phyloP scores from a whole-genome alignment of 2,113 vertebrate species.

The Syngnathus floridae region DNA sequence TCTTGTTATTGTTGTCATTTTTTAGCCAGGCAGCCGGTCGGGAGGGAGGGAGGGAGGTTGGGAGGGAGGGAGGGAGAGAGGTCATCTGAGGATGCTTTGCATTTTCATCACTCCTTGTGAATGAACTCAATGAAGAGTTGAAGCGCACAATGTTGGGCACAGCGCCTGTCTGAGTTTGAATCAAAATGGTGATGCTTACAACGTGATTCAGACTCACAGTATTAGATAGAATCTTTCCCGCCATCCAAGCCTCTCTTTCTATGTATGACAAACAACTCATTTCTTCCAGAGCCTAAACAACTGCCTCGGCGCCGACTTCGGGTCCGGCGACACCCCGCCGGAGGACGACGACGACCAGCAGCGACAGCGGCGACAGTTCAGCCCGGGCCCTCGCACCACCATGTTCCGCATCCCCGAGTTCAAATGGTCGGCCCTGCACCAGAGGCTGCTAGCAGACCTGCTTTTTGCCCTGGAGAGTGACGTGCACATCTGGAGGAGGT shows the following conservation, averaged over 20 bases:
- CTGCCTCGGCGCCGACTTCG: slow-evolving; percentile 78
- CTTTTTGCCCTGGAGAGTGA: slow-evolving; percentile 96
- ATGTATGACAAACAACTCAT: not conserved
- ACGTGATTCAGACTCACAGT: no score
- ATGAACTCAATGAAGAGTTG: slow-evolving; percentile 10
- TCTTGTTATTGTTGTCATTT: slow-evolving; percentile 5
- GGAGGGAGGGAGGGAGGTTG: slow-evolving; percentile 1
- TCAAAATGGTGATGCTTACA: no score
- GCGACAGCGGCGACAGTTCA: slow-evolving; percentile 84
- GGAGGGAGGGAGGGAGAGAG: not conserved
- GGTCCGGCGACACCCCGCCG: slow-evolving; percentile 78
- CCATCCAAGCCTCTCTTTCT: no score
- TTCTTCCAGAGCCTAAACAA: slow-evolving; percentile 78
- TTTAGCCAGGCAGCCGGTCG: not conserved
- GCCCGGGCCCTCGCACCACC: slow-evolving; percentile 92
- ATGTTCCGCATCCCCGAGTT: slow-evolving; percentile 99
- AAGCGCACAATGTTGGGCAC: not conserved
- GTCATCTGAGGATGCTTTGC: slow-evolving; percentile 8
- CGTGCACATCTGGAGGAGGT: slow-evolving; percentile 97
- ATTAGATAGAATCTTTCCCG: no score
- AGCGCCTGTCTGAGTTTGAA: no score
- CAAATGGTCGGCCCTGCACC: slow-evolving; percentile 97
- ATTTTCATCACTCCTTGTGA: slow-evolving; percentile 21
- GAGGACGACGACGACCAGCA: slow-evolving; percentile 92
- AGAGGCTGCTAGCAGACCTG: slow-evolving; percentile 90